Evolutionary conservation across 1,140 invertebrate genomes (phyloP).

Genomic region (Patella vulgata): DNA sequence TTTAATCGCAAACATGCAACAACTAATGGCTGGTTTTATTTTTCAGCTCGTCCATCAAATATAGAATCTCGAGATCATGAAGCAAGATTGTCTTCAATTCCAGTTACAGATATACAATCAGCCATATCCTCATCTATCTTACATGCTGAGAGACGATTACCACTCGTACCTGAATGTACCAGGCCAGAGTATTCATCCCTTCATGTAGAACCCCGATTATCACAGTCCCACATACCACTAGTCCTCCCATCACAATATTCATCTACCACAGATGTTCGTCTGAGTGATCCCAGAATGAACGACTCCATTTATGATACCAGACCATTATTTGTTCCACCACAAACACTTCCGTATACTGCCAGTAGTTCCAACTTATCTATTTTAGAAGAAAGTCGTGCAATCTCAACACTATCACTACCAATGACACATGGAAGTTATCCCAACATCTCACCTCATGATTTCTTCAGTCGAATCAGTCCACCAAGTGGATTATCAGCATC

Average conservation of each 20-base stretch:
- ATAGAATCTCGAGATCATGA: slow-evolving; percentile 21
- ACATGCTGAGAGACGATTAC: slow-evolving; percentile 30
- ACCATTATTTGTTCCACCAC: slow-evolving; percentile 21
- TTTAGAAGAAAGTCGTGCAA: slow-evolving; percentile 51
- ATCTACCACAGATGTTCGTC: slow-evolving; percentile 33
- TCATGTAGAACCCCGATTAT: slow-evolving; percentile 21
- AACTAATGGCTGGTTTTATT: no score
- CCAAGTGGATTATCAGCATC: slow-evolving; percentile 37
- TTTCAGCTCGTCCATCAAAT: slow-evolving; percentile 9
- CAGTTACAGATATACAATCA: slow-evolving; percentile 3
- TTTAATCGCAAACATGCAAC: no score
- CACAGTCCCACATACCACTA: slow-evolving; percentile 29
- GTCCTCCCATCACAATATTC: slow-evolving; percentile 34
- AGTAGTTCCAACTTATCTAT: slow-evolving; percentile 50
- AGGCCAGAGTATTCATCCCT: slow-evolving; percentile 39
- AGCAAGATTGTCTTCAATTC: slow-evolving; percentile 10
- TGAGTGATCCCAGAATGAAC: slow-evolving; percentile 40
- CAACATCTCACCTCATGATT: slow-evolving; percentile 44
- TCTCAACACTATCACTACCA: slow-evolving; percentile 36
- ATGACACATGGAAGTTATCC: slow-evolving; percentile 40
- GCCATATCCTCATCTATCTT: slow-evolving; percentile 14
- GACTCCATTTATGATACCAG: slow-evolving; percentile 37
- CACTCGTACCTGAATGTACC: slow-evolving; percentile 42
- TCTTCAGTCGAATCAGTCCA: slow-evolving; percentile 42
- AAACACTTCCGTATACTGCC: slow-evolving; percentile 33